Evolutionary conservation across 2,113 vertebrate species (phyloP).

Genomic region (Lagenorhynchus albirostris): DNA sequence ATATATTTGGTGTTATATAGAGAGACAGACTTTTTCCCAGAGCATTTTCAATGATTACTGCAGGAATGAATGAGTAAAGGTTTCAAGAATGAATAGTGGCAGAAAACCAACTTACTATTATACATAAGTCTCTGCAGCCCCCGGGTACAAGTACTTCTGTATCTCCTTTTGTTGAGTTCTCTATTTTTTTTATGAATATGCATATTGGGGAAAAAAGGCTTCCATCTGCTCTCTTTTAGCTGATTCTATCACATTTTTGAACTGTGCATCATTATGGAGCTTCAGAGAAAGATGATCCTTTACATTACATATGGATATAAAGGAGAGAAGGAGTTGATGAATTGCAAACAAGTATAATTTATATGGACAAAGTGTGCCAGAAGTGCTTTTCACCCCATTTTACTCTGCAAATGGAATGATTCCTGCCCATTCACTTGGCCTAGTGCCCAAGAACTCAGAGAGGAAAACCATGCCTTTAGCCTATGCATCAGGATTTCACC

Average conservation of each 20-base stretch:
- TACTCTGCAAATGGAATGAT: slow-evolving; percentile 56
- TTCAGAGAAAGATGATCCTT: slow-evolving; percentile 67
- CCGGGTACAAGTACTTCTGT: background rate
- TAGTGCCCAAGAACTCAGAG: slow-evolving; percentile 30
- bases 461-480: background rate
- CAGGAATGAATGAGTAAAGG: slow-evolving; percentile 56
- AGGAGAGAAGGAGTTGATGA: slow-evolving; percentile 64
- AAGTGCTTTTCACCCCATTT: slow-evolving; percentile 67
- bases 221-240: slow-evolving; percentile 70
- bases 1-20: slow-evolving; percentile 16
- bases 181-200: slow-evolving; percentile 72
- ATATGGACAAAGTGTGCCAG: slow-evolving; percentile 63
- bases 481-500: background rate
- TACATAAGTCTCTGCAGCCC: slow-evolving; percentile 8
- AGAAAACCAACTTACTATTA: slow-evolving; percentile 27
- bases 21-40: background rate
- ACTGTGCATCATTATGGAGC: slow-evolving; percentile 53
- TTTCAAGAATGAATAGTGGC: slow-evolving; percentile 46
- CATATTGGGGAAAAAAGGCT: slow-evolving; percentile 33
- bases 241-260: slow-evolving; percentile 72
- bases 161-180: slow-evolving; percentile 60
- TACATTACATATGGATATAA: slow-evolving; percentile 67
- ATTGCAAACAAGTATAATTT: slow-evolving; percentile 76
- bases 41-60: slow-evolving; percentile 49
- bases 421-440: slow-evolving; percentile 63